phyloP scores from a whole-genome alignment of 2,888 invertebrate genomes.

The Phania funesta region DNA sequence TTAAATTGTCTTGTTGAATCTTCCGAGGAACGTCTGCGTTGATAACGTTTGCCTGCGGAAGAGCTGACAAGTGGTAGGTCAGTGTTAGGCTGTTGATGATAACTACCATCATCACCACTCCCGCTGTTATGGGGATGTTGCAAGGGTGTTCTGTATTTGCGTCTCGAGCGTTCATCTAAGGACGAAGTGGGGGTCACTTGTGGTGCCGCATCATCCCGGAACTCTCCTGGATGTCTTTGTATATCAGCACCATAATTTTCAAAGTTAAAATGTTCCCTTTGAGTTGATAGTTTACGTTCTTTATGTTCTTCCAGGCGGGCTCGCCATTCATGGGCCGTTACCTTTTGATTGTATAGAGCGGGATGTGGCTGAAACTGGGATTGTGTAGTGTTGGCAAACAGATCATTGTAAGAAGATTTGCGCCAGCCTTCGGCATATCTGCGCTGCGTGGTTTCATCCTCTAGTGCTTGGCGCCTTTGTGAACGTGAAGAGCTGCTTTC shows the following conservation, averaged over 20 bases:
- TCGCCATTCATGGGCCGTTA: slow-evolving; percentile 76
- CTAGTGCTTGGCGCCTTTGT: slow-evolving; percentile 83
- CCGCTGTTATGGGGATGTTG: slow-evolving; percentile 28
- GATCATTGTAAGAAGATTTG: slow-evolving; percentile 82
- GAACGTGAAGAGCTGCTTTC: slow-evolving; percentile 90
- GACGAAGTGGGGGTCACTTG: slow-evolving; percentile 74
- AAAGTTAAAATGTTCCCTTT: slow-evolving; percentile 62
- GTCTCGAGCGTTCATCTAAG: slow-evolving; percentile 73
- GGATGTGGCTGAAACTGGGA: slow-evolving; percentile 83
- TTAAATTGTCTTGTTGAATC: slow-evolving; percentile 75
- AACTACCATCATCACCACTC: slow-evolving; percentile 74
- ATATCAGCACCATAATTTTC: slow-evolving; percentile 72
- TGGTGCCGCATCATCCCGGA: slow-evolving; percentile 67
- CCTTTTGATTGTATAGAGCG: slow-evolving; percentile 84
- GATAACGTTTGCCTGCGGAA: slow-evolving; percentile 72
- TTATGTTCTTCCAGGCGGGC: slow-evolving; percentile 74
- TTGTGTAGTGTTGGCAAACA: slow-evolving; percentile 80
- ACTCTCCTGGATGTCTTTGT: slow-evolving; percentile 72
- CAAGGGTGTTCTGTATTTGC: slow-evolving; percentile 70
- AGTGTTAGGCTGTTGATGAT: slow-evolving; percentile 63
- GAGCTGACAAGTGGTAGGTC: slow-evolving; percentile 57
- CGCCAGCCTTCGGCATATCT: slow-evolving; percentile 87
- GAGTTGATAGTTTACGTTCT: slow-evolving; percentile 66
- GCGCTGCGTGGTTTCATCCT: slow-evolving; percentile 83
- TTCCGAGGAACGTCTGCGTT: slow-evolving; percentile 76